Evolutionary conservation across 1,140 invertebrate genomes (phyloP).

Genomic region (Ylistrum balloti): DNA sequence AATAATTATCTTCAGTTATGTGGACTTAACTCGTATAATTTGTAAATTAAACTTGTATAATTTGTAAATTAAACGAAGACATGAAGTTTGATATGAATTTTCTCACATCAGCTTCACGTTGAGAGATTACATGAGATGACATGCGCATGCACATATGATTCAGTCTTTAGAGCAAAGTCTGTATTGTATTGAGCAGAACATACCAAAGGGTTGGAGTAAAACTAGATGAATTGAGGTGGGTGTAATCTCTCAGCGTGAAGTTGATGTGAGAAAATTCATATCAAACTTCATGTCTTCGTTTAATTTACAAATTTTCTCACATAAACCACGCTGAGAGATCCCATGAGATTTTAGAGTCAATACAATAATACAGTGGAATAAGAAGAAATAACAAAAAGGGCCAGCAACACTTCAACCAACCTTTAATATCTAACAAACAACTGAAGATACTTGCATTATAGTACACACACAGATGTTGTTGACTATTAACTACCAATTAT

Average conservation of each 20-base stretch:
- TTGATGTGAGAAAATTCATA: background rate
- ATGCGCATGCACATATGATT: conserved; percentile 4
- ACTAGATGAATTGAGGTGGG: background rate
- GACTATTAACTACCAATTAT: background rate
- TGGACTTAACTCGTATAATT: too few species aligned
- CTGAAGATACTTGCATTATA: too few species aligned
- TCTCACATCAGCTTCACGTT: too few species aligned
- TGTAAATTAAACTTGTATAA: too few species aligned
- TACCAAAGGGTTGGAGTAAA: background rate
- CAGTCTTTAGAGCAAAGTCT: background rate
- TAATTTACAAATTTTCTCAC: background rate
- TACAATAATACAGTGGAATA: background rate
- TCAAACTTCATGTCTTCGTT: background rate
- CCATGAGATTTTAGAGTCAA: conserved; percentile 20
- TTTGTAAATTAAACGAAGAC: too few species aligned
- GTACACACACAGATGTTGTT: background rate
- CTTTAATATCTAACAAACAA: too few species aligned
- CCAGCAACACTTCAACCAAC: too few species aligned
- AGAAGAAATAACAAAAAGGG: too few species aligned
- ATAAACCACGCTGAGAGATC: conserved; percentile 5
- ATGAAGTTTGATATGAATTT: too few species aligned
- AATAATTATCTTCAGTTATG: too few species aligned
- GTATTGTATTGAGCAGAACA: background rate
- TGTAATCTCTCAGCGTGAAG: conserved; percentile 4
- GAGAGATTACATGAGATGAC: too few species aligned